A percentile compares a stretch with the other conserved stretches of the same genome.
Conservation (phyloP, 2,888 invertebrate genomes). For the Bursaphelenchus okinawaensis region DNA sequence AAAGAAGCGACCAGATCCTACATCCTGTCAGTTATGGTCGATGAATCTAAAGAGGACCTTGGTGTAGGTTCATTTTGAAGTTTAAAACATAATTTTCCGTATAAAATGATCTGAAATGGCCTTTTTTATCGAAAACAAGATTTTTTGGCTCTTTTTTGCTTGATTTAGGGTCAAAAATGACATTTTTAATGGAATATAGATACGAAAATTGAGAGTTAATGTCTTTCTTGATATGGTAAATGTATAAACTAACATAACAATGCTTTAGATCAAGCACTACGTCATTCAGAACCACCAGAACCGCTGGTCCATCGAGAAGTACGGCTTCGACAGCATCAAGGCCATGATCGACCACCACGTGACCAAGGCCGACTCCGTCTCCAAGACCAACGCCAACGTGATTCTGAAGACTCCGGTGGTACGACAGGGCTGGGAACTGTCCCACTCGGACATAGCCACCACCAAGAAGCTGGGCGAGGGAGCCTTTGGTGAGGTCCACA, state of each 20-base stretch:
- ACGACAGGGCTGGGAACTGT: constrained; percentile 28
- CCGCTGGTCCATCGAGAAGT: constrained; percentile 12
- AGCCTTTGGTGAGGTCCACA: constrained; percentile 28
- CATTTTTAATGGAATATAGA: no score
- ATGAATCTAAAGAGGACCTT: constrained; percentile 11
- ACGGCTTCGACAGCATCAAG: constrained; percentile 14
- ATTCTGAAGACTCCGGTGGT: constrained; percentile 19
- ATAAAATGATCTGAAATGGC: neutral
- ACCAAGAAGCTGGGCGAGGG: constrained; percentile 32
- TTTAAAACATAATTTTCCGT: neutral
- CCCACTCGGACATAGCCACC: constrained; percentile 24
- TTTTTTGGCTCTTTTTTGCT: no score
- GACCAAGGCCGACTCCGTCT: constrained; percentile 5
- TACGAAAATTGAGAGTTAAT: no score
- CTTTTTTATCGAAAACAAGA: no score
- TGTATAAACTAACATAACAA: no score
- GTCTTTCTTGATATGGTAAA: no score
- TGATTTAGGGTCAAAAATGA: no score
- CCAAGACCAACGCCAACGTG: constrained; percentile 5
- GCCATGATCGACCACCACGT: constrained; percentile 14
- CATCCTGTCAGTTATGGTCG: constrained; percentile 27
- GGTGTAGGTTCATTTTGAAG: constrained; percentile 6
- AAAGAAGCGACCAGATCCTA: constrained; percentile 21
- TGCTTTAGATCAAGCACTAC: constrained; percentile 16
- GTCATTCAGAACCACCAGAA: constrained; percentile 6